Evolutionary conservation across 2,888 invertebrate species (phyloP).

Genomic region (Caenorhabditis wallacei): DNA sequence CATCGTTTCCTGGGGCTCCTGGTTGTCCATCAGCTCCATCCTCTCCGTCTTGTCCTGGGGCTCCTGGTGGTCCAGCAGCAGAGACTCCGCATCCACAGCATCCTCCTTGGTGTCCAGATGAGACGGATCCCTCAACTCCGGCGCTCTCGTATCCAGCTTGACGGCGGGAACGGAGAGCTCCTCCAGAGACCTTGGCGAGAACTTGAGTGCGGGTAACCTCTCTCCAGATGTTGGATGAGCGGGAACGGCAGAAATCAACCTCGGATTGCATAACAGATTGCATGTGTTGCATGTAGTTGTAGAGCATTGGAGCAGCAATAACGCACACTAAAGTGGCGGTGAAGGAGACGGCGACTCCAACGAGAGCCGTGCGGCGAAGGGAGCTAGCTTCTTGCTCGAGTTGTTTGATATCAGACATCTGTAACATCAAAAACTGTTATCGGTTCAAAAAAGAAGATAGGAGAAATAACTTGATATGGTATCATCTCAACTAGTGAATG

Average conservation of each 20-base stretch:
- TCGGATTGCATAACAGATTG: slow-evolving; percentile 75
- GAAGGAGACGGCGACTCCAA: slow-evolving; percentile 75
- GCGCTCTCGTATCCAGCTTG: slow-evolving; percentile 75
- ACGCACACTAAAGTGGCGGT: slow-evolving; percentile 76
- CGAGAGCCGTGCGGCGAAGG: slow-evolving; percentile 73
- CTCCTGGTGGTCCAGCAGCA: slow-evolving; percentile 72
- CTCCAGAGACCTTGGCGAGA: slow-evolving; percentile 74
- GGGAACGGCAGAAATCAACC: slow-evolving; percentile 76
- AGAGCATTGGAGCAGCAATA: slow-evolving; percentile 76
- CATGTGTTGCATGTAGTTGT: slow-evolving; percentile 81
- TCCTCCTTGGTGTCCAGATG: slow-evolving; percentile 66
- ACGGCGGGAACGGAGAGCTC: slow-evolving; percentile 71
- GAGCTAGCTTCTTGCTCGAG: slow-evolving; percentile 74
- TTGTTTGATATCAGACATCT: slow-evolving; percentile 72
- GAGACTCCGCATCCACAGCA: slow-evolving; percentile 75
- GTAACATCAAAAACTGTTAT: slow-evolving; percentile 17
- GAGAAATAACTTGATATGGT: background rate
- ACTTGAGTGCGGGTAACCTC: slow-evolving; percentile 77
- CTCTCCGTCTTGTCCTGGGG: slow-evolving; percentile 73
- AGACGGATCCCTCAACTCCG: slow-evolving; percentile 68
- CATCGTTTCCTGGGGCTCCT: slow-evolving; percentile 76
- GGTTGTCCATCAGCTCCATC: slow-evolving; percentile 76
- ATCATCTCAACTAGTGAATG: background rate
- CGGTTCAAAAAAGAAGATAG: background rate
- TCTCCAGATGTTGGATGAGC: slow-evolving; percentile 76